Conservation (phyloP, 2,888 invertebrate species). For the Thyatira batis region DNA sequence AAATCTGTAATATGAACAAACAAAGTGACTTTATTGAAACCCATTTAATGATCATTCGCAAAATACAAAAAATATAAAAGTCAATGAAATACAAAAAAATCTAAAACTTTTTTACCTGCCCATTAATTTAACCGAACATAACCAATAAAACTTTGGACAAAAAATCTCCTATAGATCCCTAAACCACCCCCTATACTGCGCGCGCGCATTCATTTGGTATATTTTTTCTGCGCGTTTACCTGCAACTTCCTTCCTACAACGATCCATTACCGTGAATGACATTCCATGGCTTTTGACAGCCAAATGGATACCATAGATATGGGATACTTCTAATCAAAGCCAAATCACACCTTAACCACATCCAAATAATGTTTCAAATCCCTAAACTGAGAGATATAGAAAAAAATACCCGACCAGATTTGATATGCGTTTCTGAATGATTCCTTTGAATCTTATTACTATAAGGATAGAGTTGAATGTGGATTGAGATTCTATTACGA, state of each 20-base stretch:
- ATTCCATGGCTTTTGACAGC: slow-evolving; percentile 70
- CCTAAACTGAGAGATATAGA: slow-evolving; percentile 6
- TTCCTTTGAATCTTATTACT: not conserved
- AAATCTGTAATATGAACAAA: no score
- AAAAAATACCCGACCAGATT: not conserved
- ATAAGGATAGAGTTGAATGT: slow-evolving; percentile 4
- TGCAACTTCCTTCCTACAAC: slow-evolving; percentile 80
- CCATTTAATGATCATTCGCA: no score
- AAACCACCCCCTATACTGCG: slow-evolving; percentile 47
- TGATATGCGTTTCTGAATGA: not conserved
- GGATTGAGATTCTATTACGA: not conserved
- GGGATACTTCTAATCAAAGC: slow-evolving; percentile 29
- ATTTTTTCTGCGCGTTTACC: slow-evolving; percentile 65
- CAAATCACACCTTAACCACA: slow-evolving; percentile 17
- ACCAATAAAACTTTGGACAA: slow-evolving; percentile 37
- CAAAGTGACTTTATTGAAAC: no score
- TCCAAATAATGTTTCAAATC: slow-evolving; percentile 27
- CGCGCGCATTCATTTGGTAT: slow-evolving; percentile 53
- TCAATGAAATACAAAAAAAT: not conserved
- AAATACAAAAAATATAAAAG: not conserved
- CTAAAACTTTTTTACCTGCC: slow-evolving; percentile 25
- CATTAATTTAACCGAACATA: slow-evolving; percentile 35
- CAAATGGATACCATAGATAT: slow-evolving; percentile 67
- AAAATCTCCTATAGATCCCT: slow-evolving; percentile 40
- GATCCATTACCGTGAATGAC: slow-evolving; percentile 76